These are phyloP conservation scores for Cerceris rybyensis DNA, from an alignment of 2,888 invertebrate genomes.

Conservation along the genomic window DNA sequence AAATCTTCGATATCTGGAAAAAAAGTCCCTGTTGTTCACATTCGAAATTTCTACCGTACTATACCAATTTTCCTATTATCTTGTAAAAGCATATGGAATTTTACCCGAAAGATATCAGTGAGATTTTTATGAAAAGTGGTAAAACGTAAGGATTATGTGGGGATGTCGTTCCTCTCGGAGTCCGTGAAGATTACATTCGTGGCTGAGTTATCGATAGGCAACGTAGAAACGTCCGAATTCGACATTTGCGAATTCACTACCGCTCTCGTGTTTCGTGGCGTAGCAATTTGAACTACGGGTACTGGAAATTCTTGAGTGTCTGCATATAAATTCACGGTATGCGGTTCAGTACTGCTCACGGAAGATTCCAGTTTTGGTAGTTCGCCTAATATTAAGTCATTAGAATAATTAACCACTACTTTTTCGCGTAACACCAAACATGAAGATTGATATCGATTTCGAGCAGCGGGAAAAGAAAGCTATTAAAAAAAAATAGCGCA, in stretches of 20 bases:
- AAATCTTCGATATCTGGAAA: too few relatives aligned
- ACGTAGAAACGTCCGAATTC: slow-evolving; percentile 35
- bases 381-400: slow-evolving; percentile 68
- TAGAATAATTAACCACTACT: slow-evolving; percentile 5
- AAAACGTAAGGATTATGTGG: slow-evolving; percentile 58
- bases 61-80: slow-evolving; percentile 25
- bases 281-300: slow-evolving; percentile 47
- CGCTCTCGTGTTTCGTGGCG: slow-evolving; percentile 40
- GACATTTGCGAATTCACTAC: slow-evolving; percentile 35
- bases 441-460: too few relatives aligned
- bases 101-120: slow-evolving; percentile 30
- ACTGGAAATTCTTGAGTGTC: slow-evolving; percentile 71
- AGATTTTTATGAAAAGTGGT: slow-evolving; percentile 16
- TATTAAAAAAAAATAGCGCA: too few relatives aligned
- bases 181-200: slow-evolving; percentile 20
- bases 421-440: too few relatives aligned
- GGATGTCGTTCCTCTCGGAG: slow-evolving; percentile 58
- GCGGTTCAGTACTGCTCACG: slow-evolving; percentile 72
- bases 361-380: slow-evolving; percentile 73
- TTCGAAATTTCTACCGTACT: slow-evolving; percentile 8
- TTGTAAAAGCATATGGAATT: slow-evolving; percentile 17
- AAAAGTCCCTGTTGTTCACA: too few relatives aligned
- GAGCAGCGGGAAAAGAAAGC: too few relatives aligned
- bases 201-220: slow-evolving; percentile 23
- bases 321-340: slow-evolving; percentile 71